Base-by-base conservation (phyloP, 1,140 invertebrate genomes). In the Penaeus indicus region DNA sequence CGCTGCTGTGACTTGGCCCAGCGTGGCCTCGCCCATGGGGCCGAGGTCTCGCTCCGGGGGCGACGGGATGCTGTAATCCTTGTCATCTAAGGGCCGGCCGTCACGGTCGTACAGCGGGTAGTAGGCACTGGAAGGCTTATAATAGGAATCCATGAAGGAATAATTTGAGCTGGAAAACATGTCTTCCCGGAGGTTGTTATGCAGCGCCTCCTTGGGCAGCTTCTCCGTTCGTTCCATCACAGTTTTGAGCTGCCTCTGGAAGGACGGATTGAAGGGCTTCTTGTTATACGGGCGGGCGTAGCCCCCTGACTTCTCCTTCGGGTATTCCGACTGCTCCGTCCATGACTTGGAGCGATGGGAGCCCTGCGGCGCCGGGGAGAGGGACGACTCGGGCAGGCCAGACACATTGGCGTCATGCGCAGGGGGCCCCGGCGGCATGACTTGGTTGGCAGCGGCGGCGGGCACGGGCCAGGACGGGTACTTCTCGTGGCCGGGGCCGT, bases 381-480 rank as follows among this genome's bases (percentile, higher is more conserved):
- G 81, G 61, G 38, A 84, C 67, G 64, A 81, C 54, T 86, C 81
- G 27, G 82, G 47, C 63, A 87, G 62, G 79, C 84, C 85, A 21
- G 88, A 86, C 10, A 88, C 85, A 63, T 80, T 87, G 81, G 86
- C 64, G 79, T 90, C 89, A 77, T 90, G 86, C 5, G 62, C 38
- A 77, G 90, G 21, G 78, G 90, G 67, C 7, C 61, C 62, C 91
- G 94, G 93, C 19, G 54, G 94, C 94, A 91, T 95, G 94, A 92
- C 92, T 83, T 94, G 93, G 77, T 78, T 93, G 92, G 93, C 93
- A 78, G 88, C 91, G 16, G 91, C 90, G 21, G 90, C 93, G 92
- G 91, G 93, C 93, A 95, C 94, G 19, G 96, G 96, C 96, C 96
- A 96, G 69, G 96, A 96, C 5, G 96, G 96, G 92, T 95, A 96